Percentiles rank a stretch among this genome's conserved stretches.
These are phyloP conservation scores for Argya squamiceps DNA, from an alignment of 2,797 vertebrate genomes.

Conservation along the genomic window DNA sequence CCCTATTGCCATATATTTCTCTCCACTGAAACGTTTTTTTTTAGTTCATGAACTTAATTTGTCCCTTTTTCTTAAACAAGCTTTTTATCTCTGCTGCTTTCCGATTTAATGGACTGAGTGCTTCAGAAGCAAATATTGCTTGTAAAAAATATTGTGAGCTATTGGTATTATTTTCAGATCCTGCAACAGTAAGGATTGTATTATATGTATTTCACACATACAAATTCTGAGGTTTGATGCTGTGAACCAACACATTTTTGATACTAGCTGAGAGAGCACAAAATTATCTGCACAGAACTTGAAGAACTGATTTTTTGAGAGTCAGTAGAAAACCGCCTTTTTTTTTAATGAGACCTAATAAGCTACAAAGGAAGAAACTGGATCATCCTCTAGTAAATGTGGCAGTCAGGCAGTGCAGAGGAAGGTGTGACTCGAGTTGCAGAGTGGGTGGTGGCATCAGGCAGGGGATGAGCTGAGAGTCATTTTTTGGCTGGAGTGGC, in stretches of 20 bases:
- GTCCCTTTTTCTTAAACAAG: background rate
- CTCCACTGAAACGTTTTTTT: background rate
- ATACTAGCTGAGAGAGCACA: background rate
- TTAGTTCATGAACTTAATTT: background rate
- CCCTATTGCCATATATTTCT: background rate
- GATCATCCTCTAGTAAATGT: background rate
- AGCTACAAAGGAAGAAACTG: background rate
- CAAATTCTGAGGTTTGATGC: background rate
- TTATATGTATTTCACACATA: background rate
- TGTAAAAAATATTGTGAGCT: background rate
- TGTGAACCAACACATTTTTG: background rate
- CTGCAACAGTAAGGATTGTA: background rate
- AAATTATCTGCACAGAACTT: background rate
- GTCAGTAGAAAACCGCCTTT: background rate
- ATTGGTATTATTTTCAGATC: background rate
- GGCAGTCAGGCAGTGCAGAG: background rate
- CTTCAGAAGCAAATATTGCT: background rate
- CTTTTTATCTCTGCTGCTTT: background rate
- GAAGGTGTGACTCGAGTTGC: background rate
- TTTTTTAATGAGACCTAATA: background rate
- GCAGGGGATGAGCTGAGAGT: background rate
- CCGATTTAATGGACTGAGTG: background rate
- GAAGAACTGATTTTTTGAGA: background rate
- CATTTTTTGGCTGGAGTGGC: background rate
- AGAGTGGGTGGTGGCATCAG: background rate